Base-by-base conservation (phyloP, 2,888 invertebrate species). In the Eurytoma californica region DNA sequence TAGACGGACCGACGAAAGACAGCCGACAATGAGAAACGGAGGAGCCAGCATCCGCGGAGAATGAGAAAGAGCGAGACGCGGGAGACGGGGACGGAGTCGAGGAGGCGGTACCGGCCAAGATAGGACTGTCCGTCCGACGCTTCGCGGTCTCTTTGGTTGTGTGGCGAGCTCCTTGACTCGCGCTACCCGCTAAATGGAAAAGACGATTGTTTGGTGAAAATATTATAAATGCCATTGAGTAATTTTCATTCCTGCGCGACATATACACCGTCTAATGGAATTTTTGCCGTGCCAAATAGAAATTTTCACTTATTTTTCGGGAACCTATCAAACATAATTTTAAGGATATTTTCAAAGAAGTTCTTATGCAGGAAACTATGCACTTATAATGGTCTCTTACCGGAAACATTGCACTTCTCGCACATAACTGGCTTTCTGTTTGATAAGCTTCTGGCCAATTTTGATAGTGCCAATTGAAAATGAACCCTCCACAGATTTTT, bases 101-200 rank as follows among this genome's bases (percentile, higher is more conserved):
- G 39, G 53, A 51, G 39, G 57, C 57, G 57, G 12, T 57, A 49
- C 47, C 53, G 53, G 63, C 47, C 53, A 72, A 80, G 76, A 80
- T 76, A 80, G 80, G 72, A 80, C 80, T 76, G 72, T 68, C 80
- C 75, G 72, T 68, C 80, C 75, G 72, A 76, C 67, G 75, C 49
- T 63, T 70, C 60, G 61, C 51, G 60, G 61, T 51, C 72, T 72
- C 72, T 77, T 77, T 53, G 69, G 49, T 76, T 80, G 73, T 73
- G 77, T 73, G 73, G 39, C 20, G 39, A 70, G 72, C 77, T 80
- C 66, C 69, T 77, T 70, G 13, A 67, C 39, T 66, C 60, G 18
- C 67, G 53, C 66, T 14, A 20, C 24, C 24, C 7, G 30, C 72
- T 77, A 66, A 80, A 77, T 74, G 73, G 66, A 73, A 80, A 70